Percentiles rank a stretch among this genome's conserved stretches.
Conservation (phyloP, 2,113 vertebrate species). For the Pterocles gutturalis region DNA sequence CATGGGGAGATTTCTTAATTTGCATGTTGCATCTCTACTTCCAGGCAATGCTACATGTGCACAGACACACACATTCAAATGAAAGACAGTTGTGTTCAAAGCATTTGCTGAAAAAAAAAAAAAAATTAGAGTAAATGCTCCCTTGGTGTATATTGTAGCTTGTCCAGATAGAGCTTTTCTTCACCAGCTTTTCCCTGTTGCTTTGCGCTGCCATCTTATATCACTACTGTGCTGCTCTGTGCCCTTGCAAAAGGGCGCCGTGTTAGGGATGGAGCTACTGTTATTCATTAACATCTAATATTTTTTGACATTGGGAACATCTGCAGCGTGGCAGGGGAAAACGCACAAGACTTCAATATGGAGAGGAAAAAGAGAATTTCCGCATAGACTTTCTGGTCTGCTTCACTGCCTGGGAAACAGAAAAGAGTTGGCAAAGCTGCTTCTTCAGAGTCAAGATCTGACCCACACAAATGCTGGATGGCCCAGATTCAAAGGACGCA, state of each 20-base stretch:
- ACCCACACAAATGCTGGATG: not conserved
- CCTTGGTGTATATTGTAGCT: not conserved
- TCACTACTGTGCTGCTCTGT: not conserved
- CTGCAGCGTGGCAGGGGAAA: not conserved
- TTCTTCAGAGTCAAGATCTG: not conserved
- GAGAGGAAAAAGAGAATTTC: not conserved
- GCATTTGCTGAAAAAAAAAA: not conserved
- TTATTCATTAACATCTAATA: not conserved
- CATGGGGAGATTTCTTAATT: not conserved
- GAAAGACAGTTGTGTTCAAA: not conserved
- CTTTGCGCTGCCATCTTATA: not conserved
- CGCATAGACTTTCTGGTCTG: not conserved
- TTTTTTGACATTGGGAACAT: not conserved
- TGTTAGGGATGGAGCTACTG: not conserved
- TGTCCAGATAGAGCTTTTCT: not conserved
- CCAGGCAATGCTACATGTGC: rapidly evolving
- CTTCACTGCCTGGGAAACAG: not conserved
- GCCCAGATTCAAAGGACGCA: not conserved
- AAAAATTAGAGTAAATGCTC: not conserved
- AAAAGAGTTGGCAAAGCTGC: not conserved
- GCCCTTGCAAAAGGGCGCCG: not conserved
- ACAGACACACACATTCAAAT: not conserved
- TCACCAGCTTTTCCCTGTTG: not conserved
- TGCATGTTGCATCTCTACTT: not conserved
- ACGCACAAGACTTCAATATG: not conserved